Evolutionary conservation across 2,888 invertebrate species (phyloP), one percentile per base, ranked within the genome.

Genomic region (Dolomedes plantarius): DNA sequence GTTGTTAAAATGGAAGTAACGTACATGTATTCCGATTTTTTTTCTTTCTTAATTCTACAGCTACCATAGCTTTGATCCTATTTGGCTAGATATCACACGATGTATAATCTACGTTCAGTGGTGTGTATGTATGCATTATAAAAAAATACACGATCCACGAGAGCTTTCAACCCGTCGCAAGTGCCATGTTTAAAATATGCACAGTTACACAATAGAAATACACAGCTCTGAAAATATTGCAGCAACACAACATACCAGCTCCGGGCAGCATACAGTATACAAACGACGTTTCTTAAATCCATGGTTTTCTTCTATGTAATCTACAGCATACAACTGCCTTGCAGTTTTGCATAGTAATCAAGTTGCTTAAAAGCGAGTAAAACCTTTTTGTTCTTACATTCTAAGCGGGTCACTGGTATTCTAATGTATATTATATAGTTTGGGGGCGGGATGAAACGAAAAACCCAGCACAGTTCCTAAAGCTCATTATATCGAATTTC

Each of bases 261-360:
- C 83, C 73, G 83, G 83, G 83, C 83, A 77, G 69, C 41, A 69
- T 31, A 69, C 69, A 69, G 71, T 72, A 85, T 72, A 85, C 83
- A 62, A 65, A 62, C 65, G 64, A 62, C 62, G 32, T 67, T 46
- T 56, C 29, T 62, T 72, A 27, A 23, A 67, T 78, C 68, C 67
- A 62, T 67, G 41, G 11, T 50, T 67, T 32, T 62, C 36, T 74
- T 65, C 79, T 75, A 67, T 68, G 65, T 69, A 41, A 72, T 56
- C 83, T 85, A 85, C 76, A 62, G 77, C 77, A 62, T 74, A 81
- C 81, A 81, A 56, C 56, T 56, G 56, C 56, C 56, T 56, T 56
- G 56, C 56, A 56, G 56, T 68, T 62, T 73, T 56, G 56, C 46
- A 41, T 64, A 65, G 72, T 65, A 65, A 69, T 64, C 77, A 67